A percentile compares a stretch with the other conserved stretches of the same genome.
Evolutionary conservation across 1,140 invertebrate genomes (phyloP).

Genomic region (Drosophila pandora): DNA sequence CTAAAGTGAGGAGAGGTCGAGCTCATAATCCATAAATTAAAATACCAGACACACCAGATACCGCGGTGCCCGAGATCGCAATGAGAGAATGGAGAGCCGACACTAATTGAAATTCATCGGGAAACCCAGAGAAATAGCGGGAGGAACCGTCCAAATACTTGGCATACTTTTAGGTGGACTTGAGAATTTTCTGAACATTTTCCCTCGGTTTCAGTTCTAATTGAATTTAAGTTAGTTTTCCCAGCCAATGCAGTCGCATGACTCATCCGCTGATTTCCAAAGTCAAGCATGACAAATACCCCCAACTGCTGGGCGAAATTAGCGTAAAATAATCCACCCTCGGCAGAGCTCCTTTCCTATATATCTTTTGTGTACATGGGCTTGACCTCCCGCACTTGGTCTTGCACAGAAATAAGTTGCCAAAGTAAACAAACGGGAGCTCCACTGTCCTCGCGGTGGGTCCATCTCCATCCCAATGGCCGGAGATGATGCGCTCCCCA

Average conservation of each 20-base stretch:
- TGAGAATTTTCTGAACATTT: constrained; percentile 6
- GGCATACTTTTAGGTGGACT: constrained; percentile 66
- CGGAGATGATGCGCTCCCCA: constrained; percentile 20
- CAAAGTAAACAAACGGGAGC: constrained; percentile 54
- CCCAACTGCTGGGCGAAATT: constrained; percentile 52
- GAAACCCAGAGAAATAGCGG: background rate
- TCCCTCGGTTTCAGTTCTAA: constrained; percentile 28
- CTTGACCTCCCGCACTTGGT: constrained; percentile 66
- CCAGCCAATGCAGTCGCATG: constrained; percentile 28
- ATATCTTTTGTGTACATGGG: constrained; percentile 14
- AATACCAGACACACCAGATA: constrained; percentile 51
- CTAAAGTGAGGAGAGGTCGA: constrained; percentile 27
- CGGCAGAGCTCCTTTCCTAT: background rate
- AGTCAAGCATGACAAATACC: constrained; percentile 65
- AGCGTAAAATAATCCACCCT: constrained; percentile 66
- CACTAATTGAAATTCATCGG: constrained; percentile 21
- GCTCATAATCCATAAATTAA: constrained; percentile 66
- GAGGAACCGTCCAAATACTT: background rate
- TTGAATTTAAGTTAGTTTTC: constrained; percentile 51
- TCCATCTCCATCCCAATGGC: constrained; percentile 16
- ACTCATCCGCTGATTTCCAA: constrained; percentile 57
- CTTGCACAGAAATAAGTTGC: constrained; percentile 65
- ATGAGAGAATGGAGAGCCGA: constrained; percentile 15
- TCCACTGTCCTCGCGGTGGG: constrained; percentile 24
- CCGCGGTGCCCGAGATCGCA: constrained; percentile 22